Evolutionary conservation across 1,140 invertebrate species (phyloP).

Genomic region (Harlomillsia oculata): DNA sequence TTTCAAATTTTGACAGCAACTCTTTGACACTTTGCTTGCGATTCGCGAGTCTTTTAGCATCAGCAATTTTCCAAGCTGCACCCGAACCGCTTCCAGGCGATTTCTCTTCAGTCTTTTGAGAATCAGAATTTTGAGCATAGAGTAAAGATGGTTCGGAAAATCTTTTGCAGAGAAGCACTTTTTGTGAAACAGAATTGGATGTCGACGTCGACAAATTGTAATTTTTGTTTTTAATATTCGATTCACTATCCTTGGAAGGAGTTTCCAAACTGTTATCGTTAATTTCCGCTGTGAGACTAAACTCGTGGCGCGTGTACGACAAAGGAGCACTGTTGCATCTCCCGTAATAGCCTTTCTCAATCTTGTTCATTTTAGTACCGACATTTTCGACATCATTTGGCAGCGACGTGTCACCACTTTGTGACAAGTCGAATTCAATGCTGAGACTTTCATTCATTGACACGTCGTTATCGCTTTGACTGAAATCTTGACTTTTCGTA

Average conservation of each 20-base stretch:
- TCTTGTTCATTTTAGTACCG: too few species aligned
- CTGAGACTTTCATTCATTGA: slow-evolving; percentile 23
- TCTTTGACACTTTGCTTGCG: slow-evolving; percentile 41
- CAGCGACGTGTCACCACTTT: too few species aligned
- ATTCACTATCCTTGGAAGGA: not conserved
- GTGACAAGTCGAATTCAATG: not conserved
- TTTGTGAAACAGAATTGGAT: too few species aligned
- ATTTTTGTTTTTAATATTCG: not conserved
- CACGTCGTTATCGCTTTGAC: slow-evolving; percentile 5
- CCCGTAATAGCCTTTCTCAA: not conserved
- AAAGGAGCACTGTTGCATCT: slow-evolving; percentile 33
- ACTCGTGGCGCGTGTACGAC: slow-evolving; percentile 4
- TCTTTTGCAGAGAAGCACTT: slow-evolving; percentile 28
- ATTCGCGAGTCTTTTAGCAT: slow-evolving; percentile 36
- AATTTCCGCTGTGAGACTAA: not conserved
- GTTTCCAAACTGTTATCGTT: not conserved
- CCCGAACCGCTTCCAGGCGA: not conserved
- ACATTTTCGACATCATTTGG: too few species aligned
- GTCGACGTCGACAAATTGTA: too few species aligned
- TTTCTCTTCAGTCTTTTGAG: not conserved
- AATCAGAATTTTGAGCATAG: slow-evolving; percentile 10
- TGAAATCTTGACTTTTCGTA: not conserved
- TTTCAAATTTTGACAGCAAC: slow-evolving; percentile 41
- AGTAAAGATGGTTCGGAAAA: slow-evolving; percentile 31
- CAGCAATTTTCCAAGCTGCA: slow-evolving; percentile 28